phyloP scores from a whole-genome alignment of 2,888 invertebrate genomes.

The Drosophila barbarae region DNA sequence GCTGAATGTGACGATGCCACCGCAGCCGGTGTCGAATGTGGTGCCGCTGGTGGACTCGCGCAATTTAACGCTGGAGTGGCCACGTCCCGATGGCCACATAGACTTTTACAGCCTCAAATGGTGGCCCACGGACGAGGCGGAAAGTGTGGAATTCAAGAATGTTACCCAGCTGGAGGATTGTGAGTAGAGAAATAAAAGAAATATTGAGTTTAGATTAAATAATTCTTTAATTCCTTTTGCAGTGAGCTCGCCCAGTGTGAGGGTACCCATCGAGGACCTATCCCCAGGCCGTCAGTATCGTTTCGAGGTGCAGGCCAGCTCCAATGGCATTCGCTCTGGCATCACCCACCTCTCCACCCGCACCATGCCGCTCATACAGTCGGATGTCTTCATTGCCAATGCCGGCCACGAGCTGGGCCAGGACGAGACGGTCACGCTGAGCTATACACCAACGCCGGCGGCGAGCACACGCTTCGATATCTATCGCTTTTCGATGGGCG shows the following conservation, averaged over 20 bases:
- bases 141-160: conserved; percentile 81
- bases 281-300: conserved; percentile 90
- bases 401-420: conserved; percentile 70
- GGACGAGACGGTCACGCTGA: conserved; percentile 85
- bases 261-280: conserved; percentile 86
- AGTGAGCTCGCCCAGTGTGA: conserved; percentile 80
- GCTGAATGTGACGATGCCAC: conserved; percentile 92
- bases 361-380: conserved; percentile 93
- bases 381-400: conserved; percentile 93
- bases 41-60: conserved; percentile 90
- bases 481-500: conserved; percentile 90
- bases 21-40: conserved; percentile 92
- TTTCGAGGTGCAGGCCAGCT: conserved; percentile 88
- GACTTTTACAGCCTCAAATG: conserved; percentile 90
- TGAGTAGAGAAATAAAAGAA: conserved; percentile 47
- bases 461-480: conserved; percentile 89
- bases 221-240: background rate
- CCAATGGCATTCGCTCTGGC: conserved; percentile 89
- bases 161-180: conserved; percentile 79
- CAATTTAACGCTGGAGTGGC: conserved; percentile 94
- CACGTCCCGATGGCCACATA: conserved; percentile 91
- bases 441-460: conserved; percentile 89
- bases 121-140: conserved; percentile 83
- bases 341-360: conserved; percentile 86
- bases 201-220: no score